Conservation (phyloP, 2,113 vertebrate species). For the Toxotes chatareus region DNA sequence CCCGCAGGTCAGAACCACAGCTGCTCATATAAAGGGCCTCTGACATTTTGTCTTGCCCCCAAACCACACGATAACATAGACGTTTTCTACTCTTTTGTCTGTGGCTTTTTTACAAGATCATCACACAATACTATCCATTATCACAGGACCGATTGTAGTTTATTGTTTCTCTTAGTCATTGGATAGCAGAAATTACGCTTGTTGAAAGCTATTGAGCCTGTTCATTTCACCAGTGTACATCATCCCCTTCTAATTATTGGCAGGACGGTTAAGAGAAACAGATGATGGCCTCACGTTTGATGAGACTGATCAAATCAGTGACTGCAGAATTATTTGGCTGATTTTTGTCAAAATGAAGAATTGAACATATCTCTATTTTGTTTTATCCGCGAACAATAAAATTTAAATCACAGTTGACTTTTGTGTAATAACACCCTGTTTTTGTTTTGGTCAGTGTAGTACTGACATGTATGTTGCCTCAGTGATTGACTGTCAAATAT, state of each 20-base stretch:
- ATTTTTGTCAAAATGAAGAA: slow-evolving; percentile 23
- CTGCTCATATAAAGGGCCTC: slow-evolving; percentile 51
- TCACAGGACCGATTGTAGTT: slow-evolving; percentile 21
- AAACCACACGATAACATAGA: slow-evolving; percentile 43
- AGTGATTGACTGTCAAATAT: slow-evolving; percentile 14
- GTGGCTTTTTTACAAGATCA: slow-evolving; percentile 35
- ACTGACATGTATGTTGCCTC: slow-evolving; percentile 27
- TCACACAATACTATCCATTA: slow-evolving; percentile 34
- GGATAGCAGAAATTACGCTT: slow-evolving; percentile 38
- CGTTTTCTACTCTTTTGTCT: slow-evolving; percentile 28
- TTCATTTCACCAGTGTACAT: slow-evolving; percentile 24
- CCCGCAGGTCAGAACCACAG: slow-evolving; percentile 48
- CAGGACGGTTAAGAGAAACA: slow-evolving; percentile 12
- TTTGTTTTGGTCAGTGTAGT: slow-evolving; percentile 15
- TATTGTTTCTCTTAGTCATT: slow-evolving; percentile 40
- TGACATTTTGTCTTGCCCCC: slow-evolving; percentile 57
- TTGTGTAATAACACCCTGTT: neutral
- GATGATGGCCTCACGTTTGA: slow-evolving; percentile 35
- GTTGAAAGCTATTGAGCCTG: slow-evolving; percentile 46
- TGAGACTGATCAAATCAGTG: slow-evolving; percentile 20
- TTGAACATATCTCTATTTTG: neutral
- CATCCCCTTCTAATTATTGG: slow-evolving; percentile 37
- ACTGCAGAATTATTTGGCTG: neutral
- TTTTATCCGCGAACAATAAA: neutral
- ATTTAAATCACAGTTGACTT: neutral